A percentile compares a stretch with the other conserved stretches of the same genome.
These are phyloP conservation scores for Acyrthosiphon pisum DNA, from an alignment of 1,140 invertebrate species.

Conservation along the genomic window DNA sequence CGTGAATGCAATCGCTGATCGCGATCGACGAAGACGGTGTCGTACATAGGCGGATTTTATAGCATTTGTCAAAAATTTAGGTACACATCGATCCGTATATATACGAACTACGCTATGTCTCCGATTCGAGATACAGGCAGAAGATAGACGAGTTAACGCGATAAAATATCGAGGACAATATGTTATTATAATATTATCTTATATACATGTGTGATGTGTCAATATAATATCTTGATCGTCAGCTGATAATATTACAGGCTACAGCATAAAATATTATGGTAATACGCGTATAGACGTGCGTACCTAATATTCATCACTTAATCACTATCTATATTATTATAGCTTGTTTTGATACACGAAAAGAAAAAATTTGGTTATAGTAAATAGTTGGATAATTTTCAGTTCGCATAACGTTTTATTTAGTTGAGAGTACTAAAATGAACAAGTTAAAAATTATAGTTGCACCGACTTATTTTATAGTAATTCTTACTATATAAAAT, in stretches of 20 bases:
- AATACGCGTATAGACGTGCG: neutral
- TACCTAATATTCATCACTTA: no score
- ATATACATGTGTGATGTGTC: constrained; percentile 15
- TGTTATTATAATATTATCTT: neutral
- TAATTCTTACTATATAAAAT: no score
- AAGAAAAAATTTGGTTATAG: no score
- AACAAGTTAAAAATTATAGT: no score
- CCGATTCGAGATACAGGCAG: neutral
- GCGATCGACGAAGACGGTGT: neutral
- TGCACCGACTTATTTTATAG: no score
- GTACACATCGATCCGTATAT: neutral
- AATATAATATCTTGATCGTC: neutral
- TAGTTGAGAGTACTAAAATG: no score
- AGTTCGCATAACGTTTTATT: no score
- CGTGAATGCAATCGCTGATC: neutral
- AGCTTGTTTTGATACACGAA: no score
- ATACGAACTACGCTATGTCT: neutral
- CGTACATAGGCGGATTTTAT: neutral
- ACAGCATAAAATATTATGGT: neutral
- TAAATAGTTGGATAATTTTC: no score
- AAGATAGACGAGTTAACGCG: neutral
- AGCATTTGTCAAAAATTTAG: neutral
- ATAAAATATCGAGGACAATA: neutral
- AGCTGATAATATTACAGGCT: neutral
- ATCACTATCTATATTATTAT: no score